These are phyloP conservation scores for Tachysurus fulvidraco DNA, from an alignment of 2,113 vertebrate species.

Conservation along the genomic window DNA sequence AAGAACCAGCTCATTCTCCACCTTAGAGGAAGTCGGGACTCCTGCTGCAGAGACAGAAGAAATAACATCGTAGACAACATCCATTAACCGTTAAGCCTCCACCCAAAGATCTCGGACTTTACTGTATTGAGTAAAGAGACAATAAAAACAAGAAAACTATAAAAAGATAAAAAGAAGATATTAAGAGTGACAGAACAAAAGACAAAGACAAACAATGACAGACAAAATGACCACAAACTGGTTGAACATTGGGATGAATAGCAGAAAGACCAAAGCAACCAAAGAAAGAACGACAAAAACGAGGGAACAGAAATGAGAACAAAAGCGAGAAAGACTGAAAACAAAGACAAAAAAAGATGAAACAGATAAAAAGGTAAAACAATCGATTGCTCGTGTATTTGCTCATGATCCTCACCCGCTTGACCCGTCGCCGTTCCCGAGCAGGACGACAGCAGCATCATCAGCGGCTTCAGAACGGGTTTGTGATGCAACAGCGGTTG, in stretches of 20 bases:
- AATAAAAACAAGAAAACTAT: background rate
- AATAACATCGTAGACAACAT: background rate
- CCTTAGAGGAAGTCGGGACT: slow-evolving; percentile 57
- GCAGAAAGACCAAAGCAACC: background rate
- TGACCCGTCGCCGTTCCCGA: slow-evolving; percentile 60
- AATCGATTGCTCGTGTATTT: background rate
- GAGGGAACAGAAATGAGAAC: background rate
- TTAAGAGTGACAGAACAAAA: background rate
- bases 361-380: background rate
- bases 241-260: background rate
- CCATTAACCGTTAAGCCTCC: background rate
- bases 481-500: slow-evolving; percentile 96
- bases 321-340: background rate
- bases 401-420: background rate
- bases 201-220: background rate
- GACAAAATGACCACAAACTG: background rate
- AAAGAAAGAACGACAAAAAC: background rate
- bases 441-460: slow-evolving; percentile 96
- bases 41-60: slow-evolving; percentile 45
- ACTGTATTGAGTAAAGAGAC: background rate
- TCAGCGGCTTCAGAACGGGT: slow-evolving; percentile 89
- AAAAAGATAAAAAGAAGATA: background rate
- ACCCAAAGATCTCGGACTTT: background rate
- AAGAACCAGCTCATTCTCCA: slow-evolving; percentile 88
- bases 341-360: background rate